Evolutionary conservation across 2,797 vertebrate species (phyloP), one percentile per base, ranked within the genome.

Genomic region (Gymnocypris eckloni): DNA sequence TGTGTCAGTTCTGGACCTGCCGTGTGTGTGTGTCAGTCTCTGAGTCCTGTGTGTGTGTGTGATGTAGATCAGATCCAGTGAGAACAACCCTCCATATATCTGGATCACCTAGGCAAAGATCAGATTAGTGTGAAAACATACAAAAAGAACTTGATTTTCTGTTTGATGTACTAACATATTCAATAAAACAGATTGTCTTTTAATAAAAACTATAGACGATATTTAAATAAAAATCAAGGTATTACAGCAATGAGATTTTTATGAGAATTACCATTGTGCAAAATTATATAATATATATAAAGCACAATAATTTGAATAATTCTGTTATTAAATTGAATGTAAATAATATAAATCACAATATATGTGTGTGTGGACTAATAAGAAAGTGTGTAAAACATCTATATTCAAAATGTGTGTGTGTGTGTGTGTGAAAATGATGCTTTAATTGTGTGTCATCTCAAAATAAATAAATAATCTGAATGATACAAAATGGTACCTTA

Each of bases 51-150:
- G 28, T 28, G 28, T 28, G 28, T 28, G 28, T 28, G 28, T 28
- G 28, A 2, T 28, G 28, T 0, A 96, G 93, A 95, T 95, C 84
- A 94, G 94, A 90, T 94, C 94, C 91, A 95, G 95, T 95, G 93
- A 85, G 82, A 71, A 43, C 50, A 75, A 39, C 28, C 45, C 76
- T 61, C 69, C 64, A n/a, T 28, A 89, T 64, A 59, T 13, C 41
- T 66, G 22, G 20, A 25, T 12, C 2, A 25, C 10, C 11, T 4
- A 5, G 15, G 48, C 13, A 50, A 50, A 50, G 5, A 50, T 16
- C 6, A 6, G 16, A 50, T n/a, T 59, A 59, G 28, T 28, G 28
- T 28, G 1, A 61, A 25, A 25, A 22, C 13, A 16, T 15, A 4
- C 15, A 50, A 50, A 59, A 33, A 33, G 2, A 33, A 33, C 33